Conservation (phyloP, 2,797 vertebrate species). For the Psittacula derbiana region DNA sequence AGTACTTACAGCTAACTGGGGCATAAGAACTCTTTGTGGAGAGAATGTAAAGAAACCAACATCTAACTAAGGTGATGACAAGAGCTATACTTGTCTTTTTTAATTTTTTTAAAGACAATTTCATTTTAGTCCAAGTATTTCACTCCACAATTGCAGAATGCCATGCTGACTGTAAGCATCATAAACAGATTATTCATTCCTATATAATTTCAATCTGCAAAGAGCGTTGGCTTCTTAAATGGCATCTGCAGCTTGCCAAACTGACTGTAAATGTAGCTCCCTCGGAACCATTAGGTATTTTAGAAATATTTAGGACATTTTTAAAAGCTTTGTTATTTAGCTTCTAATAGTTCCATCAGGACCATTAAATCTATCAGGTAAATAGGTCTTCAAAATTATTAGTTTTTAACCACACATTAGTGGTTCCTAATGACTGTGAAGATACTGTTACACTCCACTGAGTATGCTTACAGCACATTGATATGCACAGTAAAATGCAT, state of each 20-base stretch:
- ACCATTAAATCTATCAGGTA: constrained; percentile 59
- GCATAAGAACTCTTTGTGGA: no score
- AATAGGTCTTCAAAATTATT: constrained; percentile 50
- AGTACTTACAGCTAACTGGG: not conserved
- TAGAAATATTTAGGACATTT: not conserved
- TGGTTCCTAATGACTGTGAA: constrained; percentile 14
- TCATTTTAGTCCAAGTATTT: not conserved
- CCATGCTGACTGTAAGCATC: not conserved
- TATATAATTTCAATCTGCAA: not conserved
- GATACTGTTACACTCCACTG: not conserved
- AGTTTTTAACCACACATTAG: constrained; percentile 60
- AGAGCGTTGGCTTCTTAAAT: not conserved
- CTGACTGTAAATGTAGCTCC: not conserved
- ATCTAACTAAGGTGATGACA: not conserved
- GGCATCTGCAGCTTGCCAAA: not conserved
- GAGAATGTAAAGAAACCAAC: not conserved
- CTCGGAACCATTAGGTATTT: not conserved
- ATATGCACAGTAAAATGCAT: constrained; percentile 24
- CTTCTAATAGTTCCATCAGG: constrained; percentile 52
- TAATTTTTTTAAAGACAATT: not conserved
- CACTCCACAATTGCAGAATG: not conserved
- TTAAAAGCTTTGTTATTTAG: constrained; percentile 44
- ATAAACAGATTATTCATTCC: not conserved
- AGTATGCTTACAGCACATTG: constrained; percentile 20
- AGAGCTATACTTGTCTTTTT: not conserved